Conservation (phyloP, 92 coral and sea anemone genomes). For the Zoanthus sociatus region DNA sequence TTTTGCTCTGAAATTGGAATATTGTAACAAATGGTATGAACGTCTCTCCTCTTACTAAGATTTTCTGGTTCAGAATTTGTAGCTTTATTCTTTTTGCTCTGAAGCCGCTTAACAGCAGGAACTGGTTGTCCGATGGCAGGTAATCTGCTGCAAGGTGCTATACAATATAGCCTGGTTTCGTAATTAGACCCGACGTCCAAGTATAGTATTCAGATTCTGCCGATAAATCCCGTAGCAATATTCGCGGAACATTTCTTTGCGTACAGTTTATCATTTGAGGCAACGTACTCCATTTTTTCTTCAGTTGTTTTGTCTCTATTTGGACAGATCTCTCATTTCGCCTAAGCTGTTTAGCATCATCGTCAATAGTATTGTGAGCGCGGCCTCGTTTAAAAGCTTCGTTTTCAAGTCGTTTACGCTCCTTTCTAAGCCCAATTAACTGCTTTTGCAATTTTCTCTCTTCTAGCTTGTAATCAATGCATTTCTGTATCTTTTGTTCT, state of each 20-base stretch:
- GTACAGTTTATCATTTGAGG: slow-evolving; percentile 74
- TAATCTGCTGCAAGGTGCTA: background rate
- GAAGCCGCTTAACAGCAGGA: background rate
- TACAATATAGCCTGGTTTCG: slow-evolving; percentile 52
- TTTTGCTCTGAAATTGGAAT: background rate
- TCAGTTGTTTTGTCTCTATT: slow-evolving; percentile 59
- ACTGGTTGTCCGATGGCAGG: slow-evolving; percentile 22
- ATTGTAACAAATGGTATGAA: slow-evolving; percentile 9
- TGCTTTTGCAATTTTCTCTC: slow-evolving; percentile 76
- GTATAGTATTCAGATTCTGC: slow-evolving; percentile 84
- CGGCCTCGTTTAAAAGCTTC: slow-evolving; percentile 72
- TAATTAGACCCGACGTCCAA: slow-evolving; percentile 84
- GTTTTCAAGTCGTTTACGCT: slow-evolving; percentile 68
- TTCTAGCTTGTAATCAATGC: slow-evolving; percentile 81
- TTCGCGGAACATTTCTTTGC: slow-evolving; percentile 73
- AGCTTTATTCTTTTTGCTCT: background rate
- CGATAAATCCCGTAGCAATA: slow-evolving; percentile 69
- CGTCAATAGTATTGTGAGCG: slow-evolving; percentile 75
- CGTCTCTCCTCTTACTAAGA: background rate
- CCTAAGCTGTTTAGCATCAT: slow-evolving; percentile 76
- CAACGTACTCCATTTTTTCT: slow-evolving; percentile 67
- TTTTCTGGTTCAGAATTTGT: background rate
- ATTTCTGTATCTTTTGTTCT: slow-evolving; percentile 64
- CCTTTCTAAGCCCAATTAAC: slow-evolving; percentile 68
- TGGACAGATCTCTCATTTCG: slow-evolving; percentile 55